These are phyloP conservation scores for Eristalis intricaria DNA, from an alignment of 2,888 invertebrate genomes.

Conservation along the genomic window DNA sequence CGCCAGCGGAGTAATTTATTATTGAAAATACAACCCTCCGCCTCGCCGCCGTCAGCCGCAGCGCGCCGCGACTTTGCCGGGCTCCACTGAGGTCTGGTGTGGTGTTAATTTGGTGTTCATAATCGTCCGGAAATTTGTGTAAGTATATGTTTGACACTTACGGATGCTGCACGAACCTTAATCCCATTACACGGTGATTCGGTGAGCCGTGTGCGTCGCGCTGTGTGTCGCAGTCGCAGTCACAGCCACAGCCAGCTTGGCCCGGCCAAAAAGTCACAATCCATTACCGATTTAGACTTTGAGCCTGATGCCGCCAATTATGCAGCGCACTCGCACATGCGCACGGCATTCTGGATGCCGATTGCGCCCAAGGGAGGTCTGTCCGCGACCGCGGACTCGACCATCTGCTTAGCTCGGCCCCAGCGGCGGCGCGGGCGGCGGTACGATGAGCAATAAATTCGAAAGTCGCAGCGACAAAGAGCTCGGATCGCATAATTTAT, in stretches of 20 bases:
- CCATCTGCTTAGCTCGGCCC: slow-evolving; percentile 55
- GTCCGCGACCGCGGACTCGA: slow-evolving; percentile 71
- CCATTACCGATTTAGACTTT: slow-evolving; percentile 69
- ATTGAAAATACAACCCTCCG: slow-evolving; percentile 77
- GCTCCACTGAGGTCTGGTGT: slow-evolving; percentile 74
- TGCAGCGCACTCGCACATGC: slow-evolving; percentile 59
- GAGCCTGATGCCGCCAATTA: slow-evolving; percentile 73
- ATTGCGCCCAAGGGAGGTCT: slow-evolving; percentile 77
- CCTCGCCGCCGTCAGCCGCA: too few species aligned
- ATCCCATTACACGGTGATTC: slow-evolving; percentile 81
- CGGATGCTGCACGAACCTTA: slow-evolving; percentile 77
- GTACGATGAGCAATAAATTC: slow-evolving; percentile 62
- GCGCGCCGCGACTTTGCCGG: slow-evolving; percentile 75
- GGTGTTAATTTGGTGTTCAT: slow-evolving; percentile 79
- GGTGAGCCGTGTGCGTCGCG: slow-evolving; percentile 64
- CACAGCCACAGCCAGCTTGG: neutral
- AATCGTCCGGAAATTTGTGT: slow-evolving; percentile 68
- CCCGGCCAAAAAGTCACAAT: slow-evolving; percentile 60
- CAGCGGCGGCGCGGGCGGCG: neutral
- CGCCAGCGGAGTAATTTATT: slow-evolving; percentile 68
- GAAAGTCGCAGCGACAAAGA: slow-evolving; percentile 66
- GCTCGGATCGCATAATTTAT: slow-evolving; percentile 70
- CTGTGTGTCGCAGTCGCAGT: slow-evolving; percentile 23
- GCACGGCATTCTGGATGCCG: slow-evolving; percentile 7
- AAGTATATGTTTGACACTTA: slow-evolving; percentile 74